Base-by-base conservation (phyloP, 2,797 vertebrate genomes). In the Phoeniculus purpureus region DNA sequence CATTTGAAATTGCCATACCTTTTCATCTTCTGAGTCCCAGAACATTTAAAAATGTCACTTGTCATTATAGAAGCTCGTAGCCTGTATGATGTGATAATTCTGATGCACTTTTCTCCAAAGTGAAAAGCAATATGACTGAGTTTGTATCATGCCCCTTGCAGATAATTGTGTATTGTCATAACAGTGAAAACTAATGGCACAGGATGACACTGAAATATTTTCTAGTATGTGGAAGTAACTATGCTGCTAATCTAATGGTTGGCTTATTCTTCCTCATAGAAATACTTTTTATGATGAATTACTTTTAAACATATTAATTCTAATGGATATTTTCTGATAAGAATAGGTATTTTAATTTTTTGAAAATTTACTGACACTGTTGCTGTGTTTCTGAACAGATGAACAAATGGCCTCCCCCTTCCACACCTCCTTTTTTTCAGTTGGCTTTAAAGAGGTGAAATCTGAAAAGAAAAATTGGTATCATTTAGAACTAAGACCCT, bases 401-500 rank as follows among this genome's bases (percentile, higher is more conserved):
- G 76, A 91, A 90, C 9, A 94, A 82, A 47, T n/a, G 45, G 40
- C 31, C 50, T 25, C 21, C 26, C 18, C 34, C 17, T 5, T 22
- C 10, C 43, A 43, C 43, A 43, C 21, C 15, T 11, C 9, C 25
- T 37, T 22, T 26, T 18, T 22, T 26, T 26, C 3, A 23, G 13
- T 22, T 2, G 3, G 18, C 14, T 16, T 11, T 21, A 4, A 45
- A 60, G 26, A 87, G 65, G 80, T 40, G 21, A 67, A 92, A 89
- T 75, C 31, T 80, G 55, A 84, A 89, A 94, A 94, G 94, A 92
- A 95, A 94, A 94, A 94, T 77, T 75, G 66, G 40, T 85, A 60
- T 91, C 29, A 81, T 90, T 95, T 89, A 91, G 48, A 78, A 27
- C 29, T 48, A 78, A 90, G 61, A 77, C 19, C 70, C 70, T 94